Evolutionary conservation across 2,888 invertebrate genomes (phyloP).

Genomic region (Tribolium freemani): DNA sequence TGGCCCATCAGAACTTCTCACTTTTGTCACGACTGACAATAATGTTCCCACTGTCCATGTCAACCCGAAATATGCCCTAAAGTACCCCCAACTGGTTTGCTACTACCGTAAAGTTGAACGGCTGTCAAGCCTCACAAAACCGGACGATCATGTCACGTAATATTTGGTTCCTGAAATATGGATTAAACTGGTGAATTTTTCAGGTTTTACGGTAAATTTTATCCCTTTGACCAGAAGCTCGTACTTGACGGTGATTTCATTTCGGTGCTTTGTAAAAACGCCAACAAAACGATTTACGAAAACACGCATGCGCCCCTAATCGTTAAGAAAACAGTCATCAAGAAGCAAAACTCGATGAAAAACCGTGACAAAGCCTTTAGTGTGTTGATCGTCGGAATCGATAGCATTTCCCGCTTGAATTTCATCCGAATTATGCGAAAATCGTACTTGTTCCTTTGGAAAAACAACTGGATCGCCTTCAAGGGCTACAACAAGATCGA

Average conservation of each 20-base stretch:
- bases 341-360: slow-evolving; percentile 43
- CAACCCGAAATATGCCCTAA: too few species aligned
- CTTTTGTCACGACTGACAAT: too few species aligned
- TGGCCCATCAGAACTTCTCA: too few species aligned
- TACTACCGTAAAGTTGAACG: too few species aligned
- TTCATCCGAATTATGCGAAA: slow-evolving; percentile 83
- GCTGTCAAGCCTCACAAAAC: too few species aligned
- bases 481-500: slow-evolving; percentile 75
- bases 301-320: slow-evolving; percentile 71
- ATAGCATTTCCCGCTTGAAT: slow-evolving; percentile 86
- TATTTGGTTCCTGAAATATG: too few species aligned
- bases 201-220: too few species aligned
- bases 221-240: not conserved
- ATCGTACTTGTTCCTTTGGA: slow-evolving; percentile 76
- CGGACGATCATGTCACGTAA: too few species aligned
- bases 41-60: too few species aligned
- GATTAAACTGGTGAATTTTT: too few species aligned
- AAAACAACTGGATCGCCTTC: slow-evolving; percentile 64
- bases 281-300: slow-evolving; percentile 64
- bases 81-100: too few species aligned
- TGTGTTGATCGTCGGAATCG: slow-evolving; percentile 85
- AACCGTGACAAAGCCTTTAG: slow-evolving; percentile 61
- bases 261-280: slow-evolving; percentile 63
- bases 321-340: slow-evolving; percentile 55
- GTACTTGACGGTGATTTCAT: not conserved